phyloP scores from a whole-genome alignment of 2,797 vertebrate species.

The Sebastes cheni region DNA sequence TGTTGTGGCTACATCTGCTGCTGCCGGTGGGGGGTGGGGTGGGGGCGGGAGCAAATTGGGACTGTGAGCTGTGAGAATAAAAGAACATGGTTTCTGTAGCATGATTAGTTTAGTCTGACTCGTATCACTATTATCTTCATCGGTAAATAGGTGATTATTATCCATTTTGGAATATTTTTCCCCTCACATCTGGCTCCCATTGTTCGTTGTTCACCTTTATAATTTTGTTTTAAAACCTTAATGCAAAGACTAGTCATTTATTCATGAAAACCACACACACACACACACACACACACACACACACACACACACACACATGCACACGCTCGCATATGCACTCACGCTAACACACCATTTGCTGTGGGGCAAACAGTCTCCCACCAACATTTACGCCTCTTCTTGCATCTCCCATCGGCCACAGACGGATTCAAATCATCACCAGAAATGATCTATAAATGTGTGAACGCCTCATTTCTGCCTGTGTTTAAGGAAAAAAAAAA shows the following conservation, averaged over 20 bases:
- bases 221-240: background rate
- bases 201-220: background rate
- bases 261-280: slow-evolving; percentile 11
- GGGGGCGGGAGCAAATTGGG: slow-evolving; percentile 22
- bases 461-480: slow-evolving; percentile 68
- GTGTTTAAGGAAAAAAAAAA: slow-evolving; percentile 46
- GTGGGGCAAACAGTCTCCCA: slow-evolving; percentile 49
- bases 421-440: slow-evolving; percentile 42
- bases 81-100: background rate
- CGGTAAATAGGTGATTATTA: background rate
- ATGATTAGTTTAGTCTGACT: background rate
- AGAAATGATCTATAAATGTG: slow-evolving; percentile 68
- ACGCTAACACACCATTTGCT: slow-evolving; percentile 25
- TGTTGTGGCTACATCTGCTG: slow-evolving; percentile 79
- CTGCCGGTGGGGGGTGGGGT: slow-evolving; percentile 44
- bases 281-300: background rate
- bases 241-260: slow-evolving; percentile 1
- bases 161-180: background rate
- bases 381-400: slow-evolving; percentile 54
- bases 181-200: background rate
- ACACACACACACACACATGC: background rate
- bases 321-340: background rate
- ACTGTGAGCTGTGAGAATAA: background rate
- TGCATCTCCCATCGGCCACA: slow-evolving; percentile 40
- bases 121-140: background rate